phyloP scores from a whole-genome alignment of 2,797 vertebrate species.

The Echeneis naucrates region DNA sequence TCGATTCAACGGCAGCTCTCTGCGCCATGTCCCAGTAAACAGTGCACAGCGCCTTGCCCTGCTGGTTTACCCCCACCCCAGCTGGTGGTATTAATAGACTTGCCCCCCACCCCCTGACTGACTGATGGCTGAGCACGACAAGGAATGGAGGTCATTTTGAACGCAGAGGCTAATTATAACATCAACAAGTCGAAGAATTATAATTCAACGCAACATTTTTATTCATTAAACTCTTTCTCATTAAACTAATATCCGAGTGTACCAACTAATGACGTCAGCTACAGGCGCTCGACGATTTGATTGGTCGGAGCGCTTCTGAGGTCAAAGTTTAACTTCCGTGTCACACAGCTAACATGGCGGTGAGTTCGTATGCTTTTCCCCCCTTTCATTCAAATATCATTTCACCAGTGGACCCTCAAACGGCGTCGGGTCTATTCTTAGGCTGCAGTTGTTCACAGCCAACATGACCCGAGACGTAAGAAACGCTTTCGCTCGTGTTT shows the following conservation, averaged over 20 bases:
- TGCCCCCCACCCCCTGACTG: conserved; percentile 29
- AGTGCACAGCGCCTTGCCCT: conserved; percentile 26
- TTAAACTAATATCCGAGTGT: not conserved
- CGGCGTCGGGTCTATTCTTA: rapidly evolving
- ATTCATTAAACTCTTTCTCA: too few species aligned
- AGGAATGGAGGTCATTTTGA: conserved; percentile 57
- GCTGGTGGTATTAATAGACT: conserved; percentile 76
- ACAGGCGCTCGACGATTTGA: conserved; percentile 56
- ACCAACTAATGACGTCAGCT: conserved; percentile 36
- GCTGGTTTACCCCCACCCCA: conserved; percentile 60
- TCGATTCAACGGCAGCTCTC: conserved; percentile 49
- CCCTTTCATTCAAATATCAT: conserved; percentile 40
- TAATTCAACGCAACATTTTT: not conserved
- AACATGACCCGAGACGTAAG: not conserved
- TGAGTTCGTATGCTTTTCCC: conserved; percentile 61
- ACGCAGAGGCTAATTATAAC: conserved; percentile 59
- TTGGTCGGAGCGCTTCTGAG: conserved; percentile 49
- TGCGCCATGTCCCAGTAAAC: conserved; percentile 72
- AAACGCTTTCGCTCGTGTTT: not conserved
- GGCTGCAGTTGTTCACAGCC: rapidly evolving
- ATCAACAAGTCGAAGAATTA: not conserved
- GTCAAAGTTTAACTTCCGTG: conserved; percentile 74
- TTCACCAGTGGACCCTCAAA: not conserved
- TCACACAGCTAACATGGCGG: conserved; percentile 77
- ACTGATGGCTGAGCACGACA: conserved; percentile 29